Evolutionary conservation across 2,113 vertebrate species (phyloP).

Genomic region (Xenopus laevis): DNA sequence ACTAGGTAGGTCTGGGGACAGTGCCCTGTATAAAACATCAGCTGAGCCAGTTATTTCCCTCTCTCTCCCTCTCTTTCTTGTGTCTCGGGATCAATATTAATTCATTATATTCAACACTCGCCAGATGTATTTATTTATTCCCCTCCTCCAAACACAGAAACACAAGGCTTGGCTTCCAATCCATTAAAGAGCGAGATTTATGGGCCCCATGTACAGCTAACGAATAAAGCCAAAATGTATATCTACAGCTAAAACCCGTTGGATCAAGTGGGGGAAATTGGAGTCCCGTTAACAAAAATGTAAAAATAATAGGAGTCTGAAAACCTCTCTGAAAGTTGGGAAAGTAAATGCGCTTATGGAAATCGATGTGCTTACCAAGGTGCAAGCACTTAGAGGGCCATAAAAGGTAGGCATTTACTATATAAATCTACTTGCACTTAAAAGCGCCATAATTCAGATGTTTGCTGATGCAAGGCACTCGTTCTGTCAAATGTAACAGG

Average conservation of each 20-base stretch:
- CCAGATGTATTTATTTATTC: slow-evolving; percentile 42
- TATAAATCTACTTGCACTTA: slow-evolving; percentile 44
- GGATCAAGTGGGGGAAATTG: neutral
- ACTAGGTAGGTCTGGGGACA: slow-evolving; percentile 33
- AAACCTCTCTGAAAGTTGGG: neutral
- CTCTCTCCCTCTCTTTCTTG: slow-evolving; percentile 27
- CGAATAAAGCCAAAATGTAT: slow-evolving; percentile 27
- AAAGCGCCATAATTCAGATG: slow-evolving; percentile 39
- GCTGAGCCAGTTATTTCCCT: slow-evolving; percentile 28
- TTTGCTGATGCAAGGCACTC: slow-evolving; percentile 42
- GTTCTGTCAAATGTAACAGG: slow-evolving; percentile 42
- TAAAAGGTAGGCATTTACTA: slow-evolving; percentile 42
- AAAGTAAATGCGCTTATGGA: neutral
- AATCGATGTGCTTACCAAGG: slow-evolving; percentile 29
- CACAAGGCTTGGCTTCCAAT: slow-evolving; percentile 33
- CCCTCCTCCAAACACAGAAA: slow-evolving; percentile 9
- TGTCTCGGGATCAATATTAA: slow-evolving; percentile 43
- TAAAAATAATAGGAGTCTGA: neutral
- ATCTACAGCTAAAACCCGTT: too few relatives aligned
- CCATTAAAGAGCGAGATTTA: slow-evolving; percentile 40
- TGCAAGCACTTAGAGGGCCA: slow-evolving; percentile 44
- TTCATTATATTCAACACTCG: slow-evolving; percentile 44
- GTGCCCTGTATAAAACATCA: slow-evolving; percentile 41
- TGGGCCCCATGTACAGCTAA: slow-evolving; percentile 30
- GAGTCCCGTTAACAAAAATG: neutral